phyloP scores from a whole-genome alignment of 2,888 invertebrate genomes.

The Chalcosyrphus nemorum region DNA sequence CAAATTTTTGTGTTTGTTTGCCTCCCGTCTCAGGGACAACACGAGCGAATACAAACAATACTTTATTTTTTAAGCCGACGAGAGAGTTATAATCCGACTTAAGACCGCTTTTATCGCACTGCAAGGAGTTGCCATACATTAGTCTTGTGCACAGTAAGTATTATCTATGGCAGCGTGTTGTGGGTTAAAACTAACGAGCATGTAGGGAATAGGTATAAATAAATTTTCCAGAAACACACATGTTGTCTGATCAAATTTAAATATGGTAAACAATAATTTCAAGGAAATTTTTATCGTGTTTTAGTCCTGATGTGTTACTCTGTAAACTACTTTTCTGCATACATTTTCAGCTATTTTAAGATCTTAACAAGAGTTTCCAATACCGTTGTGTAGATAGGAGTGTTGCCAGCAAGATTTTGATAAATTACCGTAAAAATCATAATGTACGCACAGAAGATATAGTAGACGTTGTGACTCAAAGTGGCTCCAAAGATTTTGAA shows the following conservation, averaged over 20 bases:
- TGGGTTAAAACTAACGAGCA: neutral
- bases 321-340: too few species aligned
- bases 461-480: too few species aligned
- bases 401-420: too few species aligned
- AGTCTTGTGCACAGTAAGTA: neutral
- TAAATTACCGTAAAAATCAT: too few species aligned
- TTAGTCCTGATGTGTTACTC: too few species aligned
- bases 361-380: too few species aligned
- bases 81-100: constrained; percentile 3
- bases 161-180: neutral
- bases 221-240: neutral
- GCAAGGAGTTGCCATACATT: neutral
- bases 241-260: neutral
- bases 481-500: too few species aligned
- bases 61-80: neutral
- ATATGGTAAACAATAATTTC: too few species aligned
- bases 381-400: too few species aligned
- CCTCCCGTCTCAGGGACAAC: constrained; percentile 2
- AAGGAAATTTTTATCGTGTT: too few species aligned
- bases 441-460: too few species aligned
- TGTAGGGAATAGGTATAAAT: neutral
- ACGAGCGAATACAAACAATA: neutral
- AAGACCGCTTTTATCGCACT: constrained; percentile 17
- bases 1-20: neutral
- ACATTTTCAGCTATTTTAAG: too few species aligned